phyloP scores from a whole-genome alignment of 2,113 vertebrate species.

The Mormoops blainvillei region DNA sequence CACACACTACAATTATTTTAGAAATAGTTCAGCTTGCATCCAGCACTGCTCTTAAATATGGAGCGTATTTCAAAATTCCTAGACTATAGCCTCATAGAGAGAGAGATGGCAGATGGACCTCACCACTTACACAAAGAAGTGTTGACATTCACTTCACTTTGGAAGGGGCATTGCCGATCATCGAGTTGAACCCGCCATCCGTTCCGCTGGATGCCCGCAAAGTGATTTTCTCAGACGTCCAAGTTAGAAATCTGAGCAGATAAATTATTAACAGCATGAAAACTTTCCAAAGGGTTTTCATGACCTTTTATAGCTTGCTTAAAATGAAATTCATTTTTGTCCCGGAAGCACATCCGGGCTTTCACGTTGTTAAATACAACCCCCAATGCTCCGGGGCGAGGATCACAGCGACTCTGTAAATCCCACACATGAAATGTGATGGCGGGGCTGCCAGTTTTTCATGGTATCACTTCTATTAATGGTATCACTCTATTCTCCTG shows the following conservation, averaged over 20 bases:
- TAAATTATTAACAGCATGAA: background rate
- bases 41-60: background rate
- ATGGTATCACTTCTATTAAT: background rate
- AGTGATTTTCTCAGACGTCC: background rate
- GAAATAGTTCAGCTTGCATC: background rate
- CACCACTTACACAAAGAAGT: background rate
- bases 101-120: background rate
- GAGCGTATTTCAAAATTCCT: background rate
- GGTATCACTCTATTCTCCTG: background rate
- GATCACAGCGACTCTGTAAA: background rate
- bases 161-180: background rate
- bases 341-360: background rate
- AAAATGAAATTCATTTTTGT: too few relatives aligned
- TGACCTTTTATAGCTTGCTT: too few relatives aligned
- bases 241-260: background rate
- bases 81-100: background rate
- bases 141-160: background rate
- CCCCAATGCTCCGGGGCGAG: too few relatives aligned
- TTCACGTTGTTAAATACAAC: too few relatives aligned
- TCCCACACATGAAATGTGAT: background rate
- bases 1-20: background rate
- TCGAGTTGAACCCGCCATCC: background rate
- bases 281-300: background rate
- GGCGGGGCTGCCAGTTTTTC: background rate
- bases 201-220: background rate